phyloP scores from a whole-genome alignment of 2,113 vertebrate genomes.

The Bubo blakistoni region DNA sequence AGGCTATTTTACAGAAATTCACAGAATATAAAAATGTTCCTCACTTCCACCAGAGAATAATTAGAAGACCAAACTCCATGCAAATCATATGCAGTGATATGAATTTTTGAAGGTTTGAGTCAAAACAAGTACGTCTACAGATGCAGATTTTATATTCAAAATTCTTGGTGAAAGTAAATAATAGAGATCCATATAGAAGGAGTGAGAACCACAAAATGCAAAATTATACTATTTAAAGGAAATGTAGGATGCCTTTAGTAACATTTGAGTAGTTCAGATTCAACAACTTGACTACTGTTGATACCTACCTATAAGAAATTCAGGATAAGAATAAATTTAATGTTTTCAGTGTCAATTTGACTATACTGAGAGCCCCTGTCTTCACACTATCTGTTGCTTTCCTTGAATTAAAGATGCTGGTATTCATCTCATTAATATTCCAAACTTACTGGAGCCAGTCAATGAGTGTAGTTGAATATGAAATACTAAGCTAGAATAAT shows the following conservation, averaged over 20 bases:
- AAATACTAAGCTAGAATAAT: not conserved
- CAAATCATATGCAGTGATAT: conserved; percentile 15
- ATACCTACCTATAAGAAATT: not conserved
- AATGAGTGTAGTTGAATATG: not conserved
- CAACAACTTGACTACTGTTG: not conserved
- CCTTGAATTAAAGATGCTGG: not conserved
- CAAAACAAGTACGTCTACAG: conserved; percentile 13
- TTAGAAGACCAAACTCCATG: not conserved
- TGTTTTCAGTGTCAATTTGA: not conserved
- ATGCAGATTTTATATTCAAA: conserved; percentile 31
- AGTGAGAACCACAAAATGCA: conserved; percentile 20
- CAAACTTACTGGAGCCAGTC: not conserved
- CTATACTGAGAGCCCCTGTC: not conserved
- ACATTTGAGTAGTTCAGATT: not conserved
- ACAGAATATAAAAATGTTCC: not conserved
- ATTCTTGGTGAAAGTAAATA: conserved; percentile 20
- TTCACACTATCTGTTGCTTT: not conserved
- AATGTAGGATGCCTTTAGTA: not conserved
- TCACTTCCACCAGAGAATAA: not conserved
- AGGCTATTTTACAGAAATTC: not conserved
- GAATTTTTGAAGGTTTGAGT: conserved; percentile 12
- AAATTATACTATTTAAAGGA: conserved; percentile 11
- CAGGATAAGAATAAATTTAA: not conserved
- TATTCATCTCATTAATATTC: not conserved
- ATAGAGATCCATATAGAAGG: not conserved